Base-by-base conservation (phyloP, 2,888 invertebrate genomes). In the Synanthedon formicaeformis region DNA sequence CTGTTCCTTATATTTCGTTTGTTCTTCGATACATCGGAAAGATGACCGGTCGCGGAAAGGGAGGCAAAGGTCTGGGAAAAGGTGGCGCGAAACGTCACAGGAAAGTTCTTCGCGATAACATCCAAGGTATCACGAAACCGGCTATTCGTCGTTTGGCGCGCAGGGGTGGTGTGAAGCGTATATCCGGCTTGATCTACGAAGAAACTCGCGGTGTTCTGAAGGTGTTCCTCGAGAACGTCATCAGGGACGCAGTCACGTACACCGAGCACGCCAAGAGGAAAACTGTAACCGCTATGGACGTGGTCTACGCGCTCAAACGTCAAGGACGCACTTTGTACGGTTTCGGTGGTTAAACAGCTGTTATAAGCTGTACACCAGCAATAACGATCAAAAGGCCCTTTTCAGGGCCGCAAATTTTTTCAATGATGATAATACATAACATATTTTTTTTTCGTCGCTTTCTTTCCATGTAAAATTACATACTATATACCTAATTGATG, bases 231-330 rank as follows among this genome's bases (percentile, higher is more conserved):
- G 94, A 94, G 73, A 94, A 94, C 71, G 94, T 95, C 0, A 94
- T 95, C 63, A 89, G 93, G 49, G 94, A 94, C 70, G 94, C 94
- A 12, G 94, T 94, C 52, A 94, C 94, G 3, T 95, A 94, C 78
- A 95, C 94, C 0, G 94, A 95, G 70, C 94, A 96, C 71, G 95
- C 95, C 41, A 96, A 95, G 79, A 88, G 95, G 63, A 96, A 96
- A 84, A 96, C 95, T 1, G 95, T 95, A 50, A 95, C 94, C 0
- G 94, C 94, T 13, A 95, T 95, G 95, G 95, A 95, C 63, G 93
- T 96, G 11, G 94, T 95, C 51, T 96, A 95, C 68, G 94, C 94
- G n/a, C 76, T 95, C 67, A 95, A 95, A 72, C 87, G 94, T 51
- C 94, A 95, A 80, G 94, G 94, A 4, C 89, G 94, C 61, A 95